A percentile compares a stretch with the other conserved stretches of the same genome.
Evolutionary conservation across 37 sponge, comb jelly and placozoan species (phyloP).

Genomic region (Halichondria panicea): DNA sequence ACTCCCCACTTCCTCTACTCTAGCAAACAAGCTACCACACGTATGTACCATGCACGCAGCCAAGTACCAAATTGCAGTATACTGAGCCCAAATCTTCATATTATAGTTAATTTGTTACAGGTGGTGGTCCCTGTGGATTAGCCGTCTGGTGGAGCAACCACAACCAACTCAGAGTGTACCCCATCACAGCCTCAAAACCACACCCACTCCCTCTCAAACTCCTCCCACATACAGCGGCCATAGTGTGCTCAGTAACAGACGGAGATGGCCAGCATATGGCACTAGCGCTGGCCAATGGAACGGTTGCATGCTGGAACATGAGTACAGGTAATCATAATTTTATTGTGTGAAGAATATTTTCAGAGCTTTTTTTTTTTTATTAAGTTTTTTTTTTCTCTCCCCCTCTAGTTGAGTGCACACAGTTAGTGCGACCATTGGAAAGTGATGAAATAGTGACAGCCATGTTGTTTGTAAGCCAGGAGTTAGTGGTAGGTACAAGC

Average conservation of each 20-base stretch:
- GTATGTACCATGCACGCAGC: too few species aligned
- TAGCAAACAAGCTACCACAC: slow-evolving; percentile 2
- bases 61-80: background rate
- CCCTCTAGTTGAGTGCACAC: too few species aligned
- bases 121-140: too few species aligned
- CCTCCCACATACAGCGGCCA: slow-evolving; percentile 37
- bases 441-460: too few species aligned
- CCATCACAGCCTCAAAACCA: slow-evolving; percentile 9
- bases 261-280: slow-evolving; percentile 74
- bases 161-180: slow-evolving; percentile 36
- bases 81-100: background rate
- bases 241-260: slow-evolving; percentile 9
- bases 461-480: too few species aligned
- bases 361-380: too few species aligned
- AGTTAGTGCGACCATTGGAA: too few species aligned
- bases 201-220: background rate
- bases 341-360: too few species aligned
- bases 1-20: slow-evolving; percentile 53
- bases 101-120: too few species aligned
- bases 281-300: slow-evolving; percentile 41
- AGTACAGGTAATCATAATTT: slow-evolving; percentile 40
- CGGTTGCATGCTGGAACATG: slow-evolving; percentile 38
- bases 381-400: too few species aligned
- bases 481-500: too few species aligned
- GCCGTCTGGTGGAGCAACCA: slow-evolving; percentile 56